A percentile compares a stretch with the other conserved stretches of the same genome.
These are phyloP conservation scores for Brachionus plicatilis DNA, from an alignment of 1,140 invertebrate species.

Conservation along the genomic window DNA sequence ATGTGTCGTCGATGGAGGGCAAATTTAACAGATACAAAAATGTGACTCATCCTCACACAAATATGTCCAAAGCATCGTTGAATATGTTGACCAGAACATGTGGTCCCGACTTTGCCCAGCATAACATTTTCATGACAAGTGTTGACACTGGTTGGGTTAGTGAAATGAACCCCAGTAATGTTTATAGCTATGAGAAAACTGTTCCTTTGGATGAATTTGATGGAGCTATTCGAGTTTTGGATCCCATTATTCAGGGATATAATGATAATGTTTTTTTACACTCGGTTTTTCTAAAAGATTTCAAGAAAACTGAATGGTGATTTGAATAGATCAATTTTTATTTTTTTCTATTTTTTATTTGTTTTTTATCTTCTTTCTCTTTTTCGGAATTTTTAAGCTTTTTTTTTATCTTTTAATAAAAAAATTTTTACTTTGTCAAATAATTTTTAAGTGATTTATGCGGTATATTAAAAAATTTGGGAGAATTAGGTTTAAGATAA, in stretches of 20 bases:
- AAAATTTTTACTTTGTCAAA: too few relatives aligned
- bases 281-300: constrained; percentile 15
- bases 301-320: constrained; percentile 3
- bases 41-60: constrained; percentile 43
- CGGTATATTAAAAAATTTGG: too few relatives aligned
- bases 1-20: constrained; percentile 44
- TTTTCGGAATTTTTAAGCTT: too few relatives aligned
- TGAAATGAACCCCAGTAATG: constrained; percentile 41
- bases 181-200: background rate
- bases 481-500: too few relatives aligned
- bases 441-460: too few relatives aligned
- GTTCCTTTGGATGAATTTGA: constrained; percentile 16
- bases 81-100: constrained; percentile 44
- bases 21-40: constrained; percentile 42
- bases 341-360: background rate
- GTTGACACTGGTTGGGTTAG: constrained; percentile 45
- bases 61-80: constrained; percentile 43
- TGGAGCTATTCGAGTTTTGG: constrained; percentile 25
- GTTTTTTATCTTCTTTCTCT: too few relatives aligned
- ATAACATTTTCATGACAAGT: constrained; percentile 41
- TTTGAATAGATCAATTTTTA: background rate
- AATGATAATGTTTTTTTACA: background rate
- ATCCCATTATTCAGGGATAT: background rate
- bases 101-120: constrained; percentile 34
- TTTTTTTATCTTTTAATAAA: too few relatives aligned